Base-by-base conservation (phyloP, 2,888 invertebrate species). In the Sarcophaga rosellei region DNA sequence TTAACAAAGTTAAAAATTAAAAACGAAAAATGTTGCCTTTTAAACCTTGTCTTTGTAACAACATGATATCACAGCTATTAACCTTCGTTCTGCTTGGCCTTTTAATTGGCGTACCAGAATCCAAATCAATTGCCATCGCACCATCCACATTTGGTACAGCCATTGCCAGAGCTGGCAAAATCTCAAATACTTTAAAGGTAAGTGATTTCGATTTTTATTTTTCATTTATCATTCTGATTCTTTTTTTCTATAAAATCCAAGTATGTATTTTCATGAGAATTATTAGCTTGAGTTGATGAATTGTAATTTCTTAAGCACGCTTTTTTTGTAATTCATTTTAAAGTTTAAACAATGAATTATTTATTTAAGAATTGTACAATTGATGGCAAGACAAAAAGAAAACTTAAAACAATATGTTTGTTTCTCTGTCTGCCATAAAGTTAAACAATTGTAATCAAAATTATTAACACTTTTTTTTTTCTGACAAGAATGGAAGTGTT, bases 91-190 rank as follows among this genome's bases (percentile, higher is more conserved):
- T 85, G 11, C 0, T 80, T 15, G 77, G 81, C 25, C 53, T 53
- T 53, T 47, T 77, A 68, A 75, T 84, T 57, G 83, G 66, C 63
- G 53, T 88, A 59, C 87, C 88, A 65, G 89, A 90, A 82, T 82
- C 90, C 74, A 68, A 83, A 4, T 86, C 91, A 74, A 91, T 93
- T 82, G 93, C 93, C 77, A 92, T 93, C 79, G 93, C 93, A n/a
- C 93, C 93, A 59, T 92, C 93, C 35, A 93, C 93, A 57, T 92
- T 93, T 88, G 93, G 93, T 72, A 93, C 92, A 53, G 92, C 93
- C n/a, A 91, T 93, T 59, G 93, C 93, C 2, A 90, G 92, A 87
- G 93, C 93, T 81, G 93, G 93, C 20, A 93, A 93, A 89, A 83
- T 93, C 69, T 93, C 93, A 66, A 93, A 93, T 86, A 90, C 91